Conservation (phyloP, 2,797 vertebrate genomes). For the Mormyrops boulengeri region DNA sequence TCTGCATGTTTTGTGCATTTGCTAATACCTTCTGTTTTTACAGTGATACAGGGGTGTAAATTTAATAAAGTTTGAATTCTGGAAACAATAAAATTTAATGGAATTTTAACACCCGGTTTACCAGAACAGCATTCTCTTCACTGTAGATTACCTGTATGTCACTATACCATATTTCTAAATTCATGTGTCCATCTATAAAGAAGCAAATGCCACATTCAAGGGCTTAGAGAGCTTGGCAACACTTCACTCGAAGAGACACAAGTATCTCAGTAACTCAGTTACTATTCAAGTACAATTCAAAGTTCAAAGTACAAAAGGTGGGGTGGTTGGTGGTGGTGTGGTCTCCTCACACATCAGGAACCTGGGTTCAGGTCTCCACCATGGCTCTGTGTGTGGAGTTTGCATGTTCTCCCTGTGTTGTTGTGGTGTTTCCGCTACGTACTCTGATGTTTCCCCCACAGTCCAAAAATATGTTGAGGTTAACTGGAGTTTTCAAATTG, state of each 20-base stretch:
- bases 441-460: no score
- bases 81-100: background rate
- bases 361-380: no score
- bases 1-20: background rate
- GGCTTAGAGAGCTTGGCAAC: background rate
- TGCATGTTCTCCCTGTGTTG: no score
- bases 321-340: no score
- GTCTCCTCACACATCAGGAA: no score
- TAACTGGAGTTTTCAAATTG: no score
- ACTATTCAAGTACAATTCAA: no score
- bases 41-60: background rate
- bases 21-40: background rate
- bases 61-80: background rate
- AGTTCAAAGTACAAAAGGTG: background rate
- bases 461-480: no score
- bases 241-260: background rate
- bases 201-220: background rate
- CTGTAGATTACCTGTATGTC: background rate
- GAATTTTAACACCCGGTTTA: background rate
- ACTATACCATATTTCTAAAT: background rate
- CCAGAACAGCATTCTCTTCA: background rate
- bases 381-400: no score
- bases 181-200: background rate
- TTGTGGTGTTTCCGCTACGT: no score
- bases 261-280: no score